phyloP scores from a whole-genome alignment of 1,140 invertebrate genomes.

The Drosophila novamexicana region DNA sequence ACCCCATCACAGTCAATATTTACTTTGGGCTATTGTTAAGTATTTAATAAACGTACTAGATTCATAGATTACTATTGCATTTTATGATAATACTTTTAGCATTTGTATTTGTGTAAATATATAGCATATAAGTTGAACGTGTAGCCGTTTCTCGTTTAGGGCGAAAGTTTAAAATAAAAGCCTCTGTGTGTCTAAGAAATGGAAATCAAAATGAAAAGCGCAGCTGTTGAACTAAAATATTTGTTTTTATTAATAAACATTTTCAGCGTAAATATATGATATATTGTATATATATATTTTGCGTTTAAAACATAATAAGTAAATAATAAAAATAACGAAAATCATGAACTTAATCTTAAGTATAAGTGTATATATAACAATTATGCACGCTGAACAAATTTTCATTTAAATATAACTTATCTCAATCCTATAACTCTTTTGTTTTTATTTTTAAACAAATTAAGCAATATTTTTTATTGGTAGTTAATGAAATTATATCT shows the following conservation, averaged over 20 bases:
- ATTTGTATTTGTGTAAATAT: slow-evolving; percentile 70
- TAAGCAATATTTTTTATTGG: slow-evolving; percentile 39
- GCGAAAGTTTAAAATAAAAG: slow-evolving; percentile 52
- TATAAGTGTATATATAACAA: slow-evolving; percentile 74
- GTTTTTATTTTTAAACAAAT: slow-evolving; percentile 53
- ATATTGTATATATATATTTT: slow-evolving; percentile 54
- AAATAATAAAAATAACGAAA: slow-evolving; percentile 80
- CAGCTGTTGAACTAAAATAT: slow-evolving; percentile 73
- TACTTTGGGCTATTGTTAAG: slow-evolving; percentile 81
- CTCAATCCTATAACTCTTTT: slow-evolving; percentile 22
- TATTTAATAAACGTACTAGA: slow-evolving; percentile 52
- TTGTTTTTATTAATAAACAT: slow-evolving; percentile 78
- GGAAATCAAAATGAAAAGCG: slow-evolving; percentile 41
- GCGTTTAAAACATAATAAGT: slow-evolving; percentile 79
- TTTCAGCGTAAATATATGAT: slow-evolving; percentile 73
- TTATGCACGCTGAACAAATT: slow-evolving; percentile 78
- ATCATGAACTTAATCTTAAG: slow-evolving; percentile 72
- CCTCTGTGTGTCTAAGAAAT: slow-evolving; percentile 41
- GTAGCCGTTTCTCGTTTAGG: slow-evolving; percentile 25
- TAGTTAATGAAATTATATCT: slow-evolving; percentile 56
- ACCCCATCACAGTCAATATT: slow-evolving; percentile 68
- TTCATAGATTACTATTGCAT: slow-evolving; percentile 66
- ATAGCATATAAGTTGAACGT: slow-evolving; percentile 39
- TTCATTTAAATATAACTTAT: slow-evolving; percentile 51
- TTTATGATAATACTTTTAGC: slow-evolving; percentile 62